Evolutionary conservation across 1,140 invertebrate genomes (phyloP).

Genomic region (Maconellicoccus hirsutus): DNA sequence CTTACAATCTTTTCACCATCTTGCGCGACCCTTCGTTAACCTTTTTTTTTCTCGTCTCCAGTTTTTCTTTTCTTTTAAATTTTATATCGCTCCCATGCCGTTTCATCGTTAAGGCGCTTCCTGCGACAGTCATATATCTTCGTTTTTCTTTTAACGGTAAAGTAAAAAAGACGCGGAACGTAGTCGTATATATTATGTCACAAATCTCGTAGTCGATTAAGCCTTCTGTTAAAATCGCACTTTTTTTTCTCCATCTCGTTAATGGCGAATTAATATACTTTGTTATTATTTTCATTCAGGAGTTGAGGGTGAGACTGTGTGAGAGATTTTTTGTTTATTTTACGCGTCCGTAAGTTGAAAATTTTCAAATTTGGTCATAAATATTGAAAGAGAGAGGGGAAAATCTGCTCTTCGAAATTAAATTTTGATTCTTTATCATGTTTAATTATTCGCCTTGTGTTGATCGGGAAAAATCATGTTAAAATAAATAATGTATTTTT

Average conservation of each 20-base stretch:
- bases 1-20: slow-evolving; percentile 21
- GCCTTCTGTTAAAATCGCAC: slow-evolving; percentile 12
- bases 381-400: too few species aligned
- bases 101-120: slow-evolving; percentile 21
- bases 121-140: slow-evolving; percentile 19
- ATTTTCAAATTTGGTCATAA: too few species aligned
- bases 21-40: slow-evolving; percentile 19
- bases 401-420: too few species aligned
- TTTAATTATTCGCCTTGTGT: too few species aligned
- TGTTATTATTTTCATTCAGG: neutral
- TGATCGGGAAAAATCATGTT: too few species aligned
- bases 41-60: neutral
- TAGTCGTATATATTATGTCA: slow-evolving; percentile 10
- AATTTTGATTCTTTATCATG: too few species aligned
- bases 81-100: slow-evolving; percentile 15
- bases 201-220: slow-evolving; percentile 19
- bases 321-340: too few species aligned
- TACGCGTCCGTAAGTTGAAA: too few species aligned
- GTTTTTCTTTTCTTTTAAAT: slow-evolving; percentile 17
- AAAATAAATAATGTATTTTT: too few species aligned
- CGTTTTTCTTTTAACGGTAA: slow-evolving; percentile 14
- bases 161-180: neutral
- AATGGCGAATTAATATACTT: slow-evolving; percentile 13
- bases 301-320: neutral
- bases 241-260: slow-evolving; percentile 15